Base-by-base conservation (phyloP, 1,140 invertebrate genomes). In the Microplitis mediator region DNA sequence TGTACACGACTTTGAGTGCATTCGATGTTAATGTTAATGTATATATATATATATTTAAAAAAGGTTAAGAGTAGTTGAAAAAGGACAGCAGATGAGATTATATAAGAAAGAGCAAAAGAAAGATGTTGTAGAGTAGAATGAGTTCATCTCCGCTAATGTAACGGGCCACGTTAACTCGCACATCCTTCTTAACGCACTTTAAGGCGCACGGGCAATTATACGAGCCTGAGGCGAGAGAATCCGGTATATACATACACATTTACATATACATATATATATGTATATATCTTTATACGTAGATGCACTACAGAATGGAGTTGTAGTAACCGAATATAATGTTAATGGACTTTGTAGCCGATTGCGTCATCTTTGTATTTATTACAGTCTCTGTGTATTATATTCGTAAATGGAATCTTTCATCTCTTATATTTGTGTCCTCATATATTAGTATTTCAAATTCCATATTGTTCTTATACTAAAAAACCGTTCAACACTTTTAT, bases 131-230 rank as follows among this genome's bases (percentile, higher is more conserved):
- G 39, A 45, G 39, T 45, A 74, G 83, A 84, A 85, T 84, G 84
- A 86, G 83, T 84, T 86, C 84, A 86, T 86, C 84, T 84, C 81
- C 71, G 75, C 72, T 85, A 85, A 86, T 83, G 82, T 81, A 84
- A 84, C 81, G 77, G 81, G 78, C 78, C 79, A 80, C 84, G 79
- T 84, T 84, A 85, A 85, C 85, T 85, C 83, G 85, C 74, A 85
- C 84, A 86, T 87, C 85, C 85, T 85, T 85, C 83, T 86, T 84
- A 86, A 84, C 83, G 80, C 81, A 78, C 75, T 76, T 63, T 74
- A 77, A 77, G 80, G 77, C 61, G 45, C 45, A 23, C 2, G 61
- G 36, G 78, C 76, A 78, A 81, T 80, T 79, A 79, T 79, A 74
- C 71, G 71, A 77, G 72, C 66, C 61, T 34, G 31, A 56, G 66